A percentile compares a stretch with the other conserved stretches of the same genome.
phyloP scores from a whole-genome alignment of 2,113 vertebrate genomes.

The Tretioscincus oriximinensis region DNA sequence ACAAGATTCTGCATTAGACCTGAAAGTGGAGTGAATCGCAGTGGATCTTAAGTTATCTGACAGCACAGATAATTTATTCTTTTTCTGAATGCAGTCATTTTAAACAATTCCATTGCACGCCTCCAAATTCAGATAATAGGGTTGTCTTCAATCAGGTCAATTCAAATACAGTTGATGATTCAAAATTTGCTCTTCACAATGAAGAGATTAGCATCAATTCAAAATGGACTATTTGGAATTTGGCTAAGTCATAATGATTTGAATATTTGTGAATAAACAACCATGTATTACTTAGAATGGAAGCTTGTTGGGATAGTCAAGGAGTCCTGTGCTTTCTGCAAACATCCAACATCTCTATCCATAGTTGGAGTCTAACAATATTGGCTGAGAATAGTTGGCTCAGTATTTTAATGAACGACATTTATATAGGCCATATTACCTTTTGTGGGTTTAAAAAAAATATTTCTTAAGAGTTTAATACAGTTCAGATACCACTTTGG shows the following conservation, averaged over 20 bases:
- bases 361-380: background rate
- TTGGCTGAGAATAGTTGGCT: slow-evolving; percentile 11
- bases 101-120: slow-evolving; percentile 1
- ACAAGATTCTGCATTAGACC: slow-evolving; percentile 25
- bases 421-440: slow-evolving; percentile 7
- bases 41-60: background rate
- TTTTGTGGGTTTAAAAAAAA: background rate
- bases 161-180: background rate
- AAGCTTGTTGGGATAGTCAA: slow-evolving; percentile 26
- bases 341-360: background rate
- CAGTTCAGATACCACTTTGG: slow-evolving; percentile 8
- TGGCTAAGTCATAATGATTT: slow-evolving; percentile 29
- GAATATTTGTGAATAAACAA: slow-evolving; percentile 25
- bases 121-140: background rate
- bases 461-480: background rate
- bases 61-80: background rate
- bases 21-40: background rate
- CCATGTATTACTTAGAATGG: slow-evolving; percentile 22
- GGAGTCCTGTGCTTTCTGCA: slow-evolving; percentile 10
- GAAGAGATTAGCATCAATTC: background rate
- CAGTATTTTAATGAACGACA: background rate
- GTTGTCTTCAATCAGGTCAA: background rate
- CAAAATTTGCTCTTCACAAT: background rate
- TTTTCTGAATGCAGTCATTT: background rate
- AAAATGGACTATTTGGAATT: background rate